A percentile compares a stretch with the other conserved stretches of the same genome.
These are phyloP conservation scores for Agrotis ipsilon DNA, from an alignment of 2,888 invertebrate species.

Conservation along the genomic window DNA sequence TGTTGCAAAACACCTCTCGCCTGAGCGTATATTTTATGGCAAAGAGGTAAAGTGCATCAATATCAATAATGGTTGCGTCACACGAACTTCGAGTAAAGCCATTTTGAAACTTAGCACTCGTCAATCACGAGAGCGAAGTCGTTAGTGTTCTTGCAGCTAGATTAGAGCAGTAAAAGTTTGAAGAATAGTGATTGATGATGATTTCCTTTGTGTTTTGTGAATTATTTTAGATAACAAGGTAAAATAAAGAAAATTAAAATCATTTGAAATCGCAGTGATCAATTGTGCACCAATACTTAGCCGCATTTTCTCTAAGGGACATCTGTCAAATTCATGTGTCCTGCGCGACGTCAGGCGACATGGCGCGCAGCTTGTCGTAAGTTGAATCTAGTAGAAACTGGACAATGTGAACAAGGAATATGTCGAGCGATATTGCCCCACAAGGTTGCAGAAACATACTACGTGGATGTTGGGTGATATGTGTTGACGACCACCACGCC, in stretches of 20 bases:
- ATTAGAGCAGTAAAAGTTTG: background rate
- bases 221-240: background rate
- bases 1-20: background rate
- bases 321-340: too few species aligned
- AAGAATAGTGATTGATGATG: conserved; percentile 27
- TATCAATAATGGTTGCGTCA: conserved; percentile 29
- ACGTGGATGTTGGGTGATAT: too few species aligned
- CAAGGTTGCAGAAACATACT: too few species aligned
- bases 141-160: conserved; percentile 6
- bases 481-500: too few species aligned
- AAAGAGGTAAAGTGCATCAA: conserved; percentile 9
- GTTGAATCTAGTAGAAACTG: too few species aligned
- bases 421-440: too few species aligned
- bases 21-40: background rate
- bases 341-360: too few species aligned
- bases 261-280: background rate
- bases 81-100: background rate
- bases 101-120: conserved; percentile 6
- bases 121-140: conserved; percentile 22
- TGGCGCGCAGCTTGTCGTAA: too few species aligned
- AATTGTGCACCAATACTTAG: too few species aligned
- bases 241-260: background rate
- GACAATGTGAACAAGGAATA: too few species aligned
- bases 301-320: too few species aligned
- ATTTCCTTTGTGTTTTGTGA: background rate